Evolutionary conservation across 2,113 vertebrate genomes (phyloP), one percentile per base, ranked within the genome.

Genomic region (Cepphus grylle): DNA sequence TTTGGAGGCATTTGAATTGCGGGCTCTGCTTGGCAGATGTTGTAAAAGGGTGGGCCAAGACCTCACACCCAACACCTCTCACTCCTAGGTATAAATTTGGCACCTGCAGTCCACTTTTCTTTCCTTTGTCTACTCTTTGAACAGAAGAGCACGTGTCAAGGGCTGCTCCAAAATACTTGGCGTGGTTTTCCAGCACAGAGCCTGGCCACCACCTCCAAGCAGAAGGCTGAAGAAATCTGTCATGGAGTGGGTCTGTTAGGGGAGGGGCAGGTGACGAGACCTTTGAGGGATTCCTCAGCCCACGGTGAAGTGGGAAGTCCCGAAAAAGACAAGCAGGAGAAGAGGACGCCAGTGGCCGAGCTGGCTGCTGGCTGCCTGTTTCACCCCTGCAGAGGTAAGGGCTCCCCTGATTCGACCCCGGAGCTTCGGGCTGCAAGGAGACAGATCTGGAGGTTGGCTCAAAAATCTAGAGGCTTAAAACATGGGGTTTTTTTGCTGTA

Each of bases 401-500:
- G 21, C 32, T 56, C 32, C 36, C 5, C 77, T 4, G 1, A 6
- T 14, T 36, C 3, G 3, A 7, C 29, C 16, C 36, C 36, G 55
- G 63, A 9, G 56, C 61, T 50, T 45, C 0, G 1, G 53, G 22
- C n/a, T 1, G 0, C 36, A 69, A 36, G 55, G 27, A 67, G 47
- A n/a, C 21, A 45, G 13, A 42, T 23, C 56, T 86, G 49, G 32
- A 80, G 42, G 20, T 11, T 4, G 34, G 12, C 22, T 71, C 22
- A 71, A 59, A 74, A 86, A 47, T 16, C 29, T 52, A 45, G 50
- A 38, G 52, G 23, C 3, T 61, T 86, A 42, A 49, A 67, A 67
- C 2, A 0, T 47, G 20, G 17, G 0, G 1, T 4, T 38, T 50
- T 34, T 45, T 45, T 8, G 1, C 9, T 30, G 11, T 22, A 13